Conservation (phyloP, 2,797 vertebrate genomes). For the Urosaurus nigricauda region DNA sequence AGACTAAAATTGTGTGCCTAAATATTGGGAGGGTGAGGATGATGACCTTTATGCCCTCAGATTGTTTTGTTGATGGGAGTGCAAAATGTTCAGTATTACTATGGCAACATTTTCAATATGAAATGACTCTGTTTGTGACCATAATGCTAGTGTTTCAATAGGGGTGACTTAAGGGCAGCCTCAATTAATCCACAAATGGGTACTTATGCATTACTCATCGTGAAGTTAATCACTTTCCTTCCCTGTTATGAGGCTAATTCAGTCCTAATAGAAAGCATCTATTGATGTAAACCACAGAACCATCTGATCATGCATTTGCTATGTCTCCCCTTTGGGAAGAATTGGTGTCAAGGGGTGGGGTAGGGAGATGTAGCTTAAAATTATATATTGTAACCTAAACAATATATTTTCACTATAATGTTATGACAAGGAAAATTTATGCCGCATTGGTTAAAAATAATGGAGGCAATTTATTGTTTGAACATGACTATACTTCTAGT, state of each 20-base stretch:
- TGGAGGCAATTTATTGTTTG: background rate
- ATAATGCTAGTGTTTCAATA: constrained; percentile 36
- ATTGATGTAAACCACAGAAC: constrained; percentile 48
- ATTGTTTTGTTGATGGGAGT: constrained; percentile 58
- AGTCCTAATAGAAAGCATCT: constrained; percentile 51
- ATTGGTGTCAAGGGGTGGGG: background rate
- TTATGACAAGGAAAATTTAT: constrained; percentile 10
- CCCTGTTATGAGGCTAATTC: constrained; percentile 58
- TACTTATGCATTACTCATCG: background rate
- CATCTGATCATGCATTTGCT: constrained; percentile 40
- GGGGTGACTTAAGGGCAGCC: constrained; percentile 50
- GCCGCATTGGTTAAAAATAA: constrained; percentile 25
- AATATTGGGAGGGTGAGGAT: background rate
- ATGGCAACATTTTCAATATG: constrained; percentile 57
- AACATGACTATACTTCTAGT: background rate
- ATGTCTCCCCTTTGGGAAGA: constrained; percentile 11
- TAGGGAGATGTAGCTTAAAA: no score
- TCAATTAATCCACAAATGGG: constrained; percentile 32
- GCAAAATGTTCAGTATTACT: constrained; percentile 49
- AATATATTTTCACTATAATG: background rate
- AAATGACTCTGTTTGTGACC: constrained; percentile 51
- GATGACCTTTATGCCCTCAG: background rate
- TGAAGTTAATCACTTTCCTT: constrained; percentile 62
- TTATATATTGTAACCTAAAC: no score
- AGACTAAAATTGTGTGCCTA: background rate